A percentile compares a stretch with the other conserved stretches of the same genome.
Evolutionary conservation across 2,888 invertebrate genomes (phyloP).

Genomic region (Eurois occulta): DNA sequence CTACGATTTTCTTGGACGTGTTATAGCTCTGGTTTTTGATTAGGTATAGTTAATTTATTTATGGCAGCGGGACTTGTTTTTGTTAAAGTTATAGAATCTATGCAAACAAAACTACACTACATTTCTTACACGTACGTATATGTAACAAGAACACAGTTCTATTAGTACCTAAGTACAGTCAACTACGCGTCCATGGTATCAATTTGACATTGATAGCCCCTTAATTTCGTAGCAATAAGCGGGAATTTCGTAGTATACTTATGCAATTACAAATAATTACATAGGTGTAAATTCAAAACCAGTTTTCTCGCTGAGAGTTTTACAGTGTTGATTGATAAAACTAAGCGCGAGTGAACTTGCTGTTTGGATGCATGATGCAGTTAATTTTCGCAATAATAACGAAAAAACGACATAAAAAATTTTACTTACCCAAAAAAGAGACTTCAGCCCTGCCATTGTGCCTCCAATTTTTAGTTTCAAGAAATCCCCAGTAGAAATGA

Average conservation of each 20-base stretch:
- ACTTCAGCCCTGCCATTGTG: neutral
- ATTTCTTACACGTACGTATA: neutral
- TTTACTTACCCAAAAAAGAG: neutral
- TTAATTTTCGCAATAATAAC: neutral
- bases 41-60: slow-evolving; percentile 23
- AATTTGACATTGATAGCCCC: neutral
- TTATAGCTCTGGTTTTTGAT: slow-evolving; percentile 34
- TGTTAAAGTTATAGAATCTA: slow-evolving; percentile 20
- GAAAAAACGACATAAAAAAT: too few relatives aligned
- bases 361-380: neutral
- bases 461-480: neutral
- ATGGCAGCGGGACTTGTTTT: slow-evolving; percentile 14
- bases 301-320: neutral
- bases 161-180: neutral
- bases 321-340: neutral
- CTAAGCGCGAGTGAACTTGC: neutral
- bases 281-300: neutral
- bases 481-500: neutral
- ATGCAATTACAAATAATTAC: neutral
- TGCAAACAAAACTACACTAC: neutral
- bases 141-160: neutral
- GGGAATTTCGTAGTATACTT: neutral
- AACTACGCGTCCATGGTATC: neutral
- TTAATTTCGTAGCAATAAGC: neutral
- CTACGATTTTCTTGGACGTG: slow-evolving; percentile 43